Percentiles rank a stretch among this genome's conserved stretches.
Evolutionary conservation across 2,113 vertebrate species (phyloP).

Genomic region (Aspiorhynchus laticeps): DNA sequence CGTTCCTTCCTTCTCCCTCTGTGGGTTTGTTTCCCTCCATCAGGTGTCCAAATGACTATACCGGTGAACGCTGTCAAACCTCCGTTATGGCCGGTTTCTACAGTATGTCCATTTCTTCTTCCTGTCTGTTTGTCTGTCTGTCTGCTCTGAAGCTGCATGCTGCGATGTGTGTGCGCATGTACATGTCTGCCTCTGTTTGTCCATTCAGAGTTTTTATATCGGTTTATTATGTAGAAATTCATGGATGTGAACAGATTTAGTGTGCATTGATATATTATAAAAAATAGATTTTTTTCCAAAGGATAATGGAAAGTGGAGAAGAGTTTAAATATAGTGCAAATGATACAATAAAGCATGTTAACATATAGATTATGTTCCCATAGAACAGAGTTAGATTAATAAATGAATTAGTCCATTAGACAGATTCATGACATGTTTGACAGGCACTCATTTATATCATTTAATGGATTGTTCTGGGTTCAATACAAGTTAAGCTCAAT

Average conservation of each 20-base stretch:
- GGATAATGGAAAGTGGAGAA: not conserved
- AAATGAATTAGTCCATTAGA: not conserved
- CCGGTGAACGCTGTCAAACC: constrained; percentile 99
- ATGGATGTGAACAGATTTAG: not conserved
- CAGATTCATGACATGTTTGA: not conserved
- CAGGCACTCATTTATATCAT: not conserved
- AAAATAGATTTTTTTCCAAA: not conserved
- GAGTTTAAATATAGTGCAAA: not conserved
- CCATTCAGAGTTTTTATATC: not conserved
- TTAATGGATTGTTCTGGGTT: constrained; percentile 15
- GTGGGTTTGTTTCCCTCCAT: constrained; percentile 82
- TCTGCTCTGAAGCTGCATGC: constrained; percentile 72
- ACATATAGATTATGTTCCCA: not conserved
- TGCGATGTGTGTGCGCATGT: constrained; percentile 54
- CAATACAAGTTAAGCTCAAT: not conserved
- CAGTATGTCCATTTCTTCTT: constrained; percentile 96
- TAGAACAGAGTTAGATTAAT: not conserved
- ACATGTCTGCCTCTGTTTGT: constrained; percentile 5
- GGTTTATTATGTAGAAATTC: not conserved
- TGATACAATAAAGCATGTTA: constrained; percentile 1
- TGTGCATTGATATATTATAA: not conserved
- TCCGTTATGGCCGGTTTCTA: constrained; percentile 99
- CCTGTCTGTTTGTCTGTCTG: constrained; percentile 70
- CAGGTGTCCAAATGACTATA: constrained; percentile 99
- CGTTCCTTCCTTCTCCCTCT: constrained; percentile 62